Evolutionary conservation across 2,888 invertebrate genomes (phyloP).

Genomic region (Drosophila yooni): DNA sequence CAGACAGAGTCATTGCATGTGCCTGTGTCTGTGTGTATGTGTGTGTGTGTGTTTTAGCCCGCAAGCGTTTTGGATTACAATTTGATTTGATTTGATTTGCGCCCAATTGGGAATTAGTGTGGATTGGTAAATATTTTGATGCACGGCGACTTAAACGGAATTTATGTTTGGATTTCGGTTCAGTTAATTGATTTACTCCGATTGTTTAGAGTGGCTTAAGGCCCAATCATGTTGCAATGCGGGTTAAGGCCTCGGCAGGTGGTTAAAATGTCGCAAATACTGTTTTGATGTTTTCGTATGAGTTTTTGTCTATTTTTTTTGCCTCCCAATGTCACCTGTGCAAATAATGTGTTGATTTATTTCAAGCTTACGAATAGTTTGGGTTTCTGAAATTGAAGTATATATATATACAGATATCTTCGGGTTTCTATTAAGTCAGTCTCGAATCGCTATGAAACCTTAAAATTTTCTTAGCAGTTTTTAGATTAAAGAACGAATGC

Average conservation of each 20-base stretch:
- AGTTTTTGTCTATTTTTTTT: neutral
- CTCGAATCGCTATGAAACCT: neutral
- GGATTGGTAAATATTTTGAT: slow-evolving; percentile 82
- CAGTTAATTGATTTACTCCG: slow-evolving; percentile 66
- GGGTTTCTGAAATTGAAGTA: neutral
- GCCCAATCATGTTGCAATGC: slow-evolving; percentile 14
- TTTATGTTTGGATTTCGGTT: slow-evolving; percentile 52
- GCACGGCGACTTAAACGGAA: slow-evolving; percentile 54
- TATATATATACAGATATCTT: neutral
- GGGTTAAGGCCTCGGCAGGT: slow-evolving; percentile 35
- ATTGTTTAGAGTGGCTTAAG: slow-evolving; percentile 32
- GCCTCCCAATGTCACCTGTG: slow-evolving; percentile 46
- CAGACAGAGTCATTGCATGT: slow-evolving; percentile 23
- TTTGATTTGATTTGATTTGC: slow-evolving; percentile 77
- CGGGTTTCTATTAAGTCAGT: neutral
- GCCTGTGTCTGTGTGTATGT: slow-evolving; percentile 8
- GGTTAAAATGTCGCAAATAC: slow-evolving; percentile 27
- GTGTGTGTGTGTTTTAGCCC: slow-evolving; percentile 50
- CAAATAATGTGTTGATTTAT: slow-evolving; percentile 21
- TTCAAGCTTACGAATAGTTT: neutral
- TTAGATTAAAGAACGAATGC: neutral
- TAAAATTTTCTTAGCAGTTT: neutral
- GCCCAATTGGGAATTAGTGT: slow-evolving; percentile 82
- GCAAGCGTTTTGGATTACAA: slow-evolving; percentile 77
- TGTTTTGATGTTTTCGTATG: neutral